Evolutionary conservation across 2,888 invertebrate genomes (phyloP).

Genomic region (Trissolcus brochymenae): DNA sequence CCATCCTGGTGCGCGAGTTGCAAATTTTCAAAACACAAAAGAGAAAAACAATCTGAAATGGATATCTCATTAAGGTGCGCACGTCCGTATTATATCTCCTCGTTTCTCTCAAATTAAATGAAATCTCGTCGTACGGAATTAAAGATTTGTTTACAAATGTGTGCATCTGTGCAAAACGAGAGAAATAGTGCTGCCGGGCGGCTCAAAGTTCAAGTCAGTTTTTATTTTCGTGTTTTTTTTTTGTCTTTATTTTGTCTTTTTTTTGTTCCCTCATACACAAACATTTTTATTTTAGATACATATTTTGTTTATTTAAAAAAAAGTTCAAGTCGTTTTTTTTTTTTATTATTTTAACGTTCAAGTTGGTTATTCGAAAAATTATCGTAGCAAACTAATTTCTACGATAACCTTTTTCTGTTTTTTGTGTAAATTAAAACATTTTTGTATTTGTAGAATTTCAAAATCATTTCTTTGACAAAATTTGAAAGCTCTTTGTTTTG

Average conservation of each 20-base stretch:
- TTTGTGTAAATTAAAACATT: no score
- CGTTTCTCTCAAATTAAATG: conserved; percentile 21
- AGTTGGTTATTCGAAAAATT: no score
- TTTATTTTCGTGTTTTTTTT: not conserved
- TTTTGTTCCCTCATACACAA: no score
- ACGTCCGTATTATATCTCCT: conserved; percentile 10
- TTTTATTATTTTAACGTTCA: no score
- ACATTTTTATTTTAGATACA: no score
- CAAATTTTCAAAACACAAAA: conserved; percentile 31
- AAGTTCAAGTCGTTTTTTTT: no score
- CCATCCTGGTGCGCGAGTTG: not conserved
- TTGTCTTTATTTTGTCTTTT: not conserved
- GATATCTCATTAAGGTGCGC: conserved; percentile 24
- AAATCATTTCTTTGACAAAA: not conserved
- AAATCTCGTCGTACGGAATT: conserved; percentile 15
- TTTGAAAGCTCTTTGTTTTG: not conserved
- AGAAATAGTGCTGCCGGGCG: conserved; percentile 1
- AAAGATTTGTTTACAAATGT: conserved; percentile 32
- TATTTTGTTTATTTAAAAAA: no score
- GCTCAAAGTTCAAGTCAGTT: not conserved
- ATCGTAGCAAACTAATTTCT: not conserved
- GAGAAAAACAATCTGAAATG: conserved; percentile 26
- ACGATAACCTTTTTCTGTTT: not conserved
- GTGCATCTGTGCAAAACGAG: conserved; percentile 2
- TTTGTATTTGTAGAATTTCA: no score